A percentile compares a stretch with the other conserved stretches of the same genome.
Evolutionary conservation across 2,113 vertebrate genomes (phyloP).

Genomic region (Spea bombifrons): DNA sequence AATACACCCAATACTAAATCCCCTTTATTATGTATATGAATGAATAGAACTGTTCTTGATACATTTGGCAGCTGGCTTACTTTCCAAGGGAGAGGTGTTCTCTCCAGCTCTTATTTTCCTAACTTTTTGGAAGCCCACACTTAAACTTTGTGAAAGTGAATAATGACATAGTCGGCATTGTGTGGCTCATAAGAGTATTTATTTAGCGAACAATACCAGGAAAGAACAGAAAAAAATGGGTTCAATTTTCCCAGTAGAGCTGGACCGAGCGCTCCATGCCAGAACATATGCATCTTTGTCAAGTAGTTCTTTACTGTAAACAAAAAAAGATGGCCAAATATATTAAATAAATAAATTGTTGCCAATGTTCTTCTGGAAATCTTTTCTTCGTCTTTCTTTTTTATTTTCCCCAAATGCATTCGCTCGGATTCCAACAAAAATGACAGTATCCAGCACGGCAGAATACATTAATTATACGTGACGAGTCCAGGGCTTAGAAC

Average conservation of each 20-base stretch:
- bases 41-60: background rate
- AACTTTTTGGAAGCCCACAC: conserved; percentile 32
- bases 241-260: conserved; percentile 32
- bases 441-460: conserved; percentile 4
- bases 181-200: conserved; percentile 40
- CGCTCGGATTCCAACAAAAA: conserved; percentile 21
- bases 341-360: conserved; percentile 7
- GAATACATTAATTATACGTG: conserved; percentile 21
- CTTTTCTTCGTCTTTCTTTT: conserved; percentile 2
- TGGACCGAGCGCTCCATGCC: conserved; percentile 28
- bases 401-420: conserved; percentile 25
- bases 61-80: conserved; percentile 14
- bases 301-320: conserved; percentile 27
- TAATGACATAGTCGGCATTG: conserved; percentile 34
- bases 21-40: conserved; percentile 24
- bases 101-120: conserved; percentile 11
- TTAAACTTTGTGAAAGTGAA: conserved; percentile 41
- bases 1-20: background rate
- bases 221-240: conserved; percentile 29
- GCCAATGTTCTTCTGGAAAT: conserved; percentile 35
- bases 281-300: conserved; percentile 43
- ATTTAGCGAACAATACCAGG: conserved; percentile 20
- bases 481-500: conserved; percentile 24
- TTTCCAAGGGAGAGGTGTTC: conserved; percentile 14
- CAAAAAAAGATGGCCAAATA: conserved; percentile 9